These are phyloP conservation scores for Laspeyria flexula DNA, from an alignment of 2,888 invertebrate species.

Conservation along the genomic window DNA sequence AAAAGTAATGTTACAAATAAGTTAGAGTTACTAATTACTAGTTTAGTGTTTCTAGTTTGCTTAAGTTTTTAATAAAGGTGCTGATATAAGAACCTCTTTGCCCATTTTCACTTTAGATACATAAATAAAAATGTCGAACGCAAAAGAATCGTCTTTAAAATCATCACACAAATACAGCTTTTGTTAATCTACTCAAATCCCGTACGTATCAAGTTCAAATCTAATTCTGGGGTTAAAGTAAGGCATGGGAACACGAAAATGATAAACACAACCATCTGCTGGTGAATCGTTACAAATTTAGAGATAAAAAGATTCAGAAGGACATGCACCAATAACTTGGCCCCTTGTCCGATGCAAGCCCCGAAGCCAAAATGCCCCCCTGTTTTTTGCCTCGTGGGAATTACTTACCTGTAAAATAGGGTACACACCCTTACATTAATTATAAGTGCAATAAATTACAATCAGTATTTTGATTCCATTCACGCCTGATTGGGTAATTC, in stretches of 20 bases:
- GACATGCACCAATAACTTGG: constrained; percentile 66
- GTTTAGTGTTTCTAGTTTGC: too few relatives aligned
- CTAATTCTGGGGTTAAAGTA: constrained; percentile 24
- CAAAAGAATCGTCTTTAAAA: too few relatives aligned
- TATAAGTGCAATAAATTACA: constrained; percentile 80
- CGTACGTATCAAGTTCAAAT: constrained; percentile 7
- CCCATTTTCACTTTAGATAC: too few relatives aligned
- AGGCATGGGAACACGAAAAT: constrained; percentile 49
- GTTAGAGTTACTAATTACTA: too few relatives aligned
- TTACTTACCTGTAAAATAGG: constrained; percentile 67
- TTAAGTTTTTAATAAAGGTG: too few relatives aligned
- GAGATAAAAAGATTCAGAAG: constrained; percentile 45
- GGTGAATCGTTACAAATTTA: constrained; percentile 45
- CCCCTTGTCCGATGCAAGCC: constrained; percentile 73
- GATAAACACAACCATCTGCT: constrained; percentile 54
- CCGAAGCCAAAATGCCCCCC: constrained; percentile 39
- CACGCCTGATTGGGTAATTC: constrained; percentile 68
- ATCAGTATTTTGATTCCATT: constrained; percentile 77
- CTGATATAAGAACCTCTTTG: too few relatives aligned
- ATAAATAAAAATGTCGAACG: too few relatives aligned
- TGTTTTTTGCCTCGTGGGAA: constrained; percentile 79
- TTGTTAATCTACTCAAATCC: not conserved
- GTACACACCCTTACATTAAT: constrained; percentile 69
- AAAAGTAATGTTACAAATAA: too few relatives aligned
- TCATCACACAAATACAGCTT: not conserved